A percentile compares a stretch with the other conserved stretches of the same genome.
These are phyloP conservation scores for Phytoseiulus persimilis DNA, from an alignment of 2,888 invertebrate genomes.

Conservation along the genomic window DNA sequence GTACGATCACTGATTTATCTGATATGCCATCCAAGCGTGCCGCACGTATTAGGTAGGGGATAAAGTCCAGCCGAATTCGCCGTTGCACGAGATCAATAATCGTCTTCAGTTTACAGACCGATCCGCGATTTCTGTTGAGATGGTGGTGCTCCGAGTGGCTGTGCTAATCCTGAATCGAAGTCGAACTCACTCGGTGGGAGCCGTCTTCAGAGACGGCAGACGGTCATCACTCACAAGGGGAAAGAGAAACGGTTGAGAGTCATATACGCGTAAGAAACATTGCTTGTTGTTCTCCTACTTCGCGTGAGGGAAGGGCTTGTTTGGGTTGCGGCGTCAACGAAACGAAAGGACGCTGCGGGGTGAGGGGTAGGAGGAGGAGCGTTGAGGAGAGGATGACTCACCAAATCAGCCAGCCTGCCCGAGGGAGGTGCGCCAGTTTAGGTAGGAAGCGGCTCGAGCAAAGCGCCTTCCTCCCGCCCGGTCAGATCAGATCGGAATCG, in stretches of 20 bases:
- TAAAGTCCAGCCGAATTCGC: neutral
- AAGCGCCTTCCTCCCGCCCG: too few relatives aligned
- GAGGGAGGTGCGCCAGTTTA: too few relatives aligned
- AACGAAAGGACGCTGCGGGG: neutral
- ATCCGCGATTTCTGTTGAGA: neutral
- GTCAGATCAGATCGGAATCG: too few relatives aligned
- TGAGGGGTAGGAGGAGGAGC: neutral
- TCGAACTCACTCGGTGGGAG: neutral
- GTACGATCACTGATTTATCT: neutral
- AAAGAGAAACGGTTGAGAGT: neutral
- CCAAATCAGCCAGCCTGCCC: neutral
- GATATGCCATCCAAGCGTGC: neutral
- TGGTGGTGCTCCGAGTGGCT: neutral
- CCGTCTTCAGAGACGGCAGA: neutral
- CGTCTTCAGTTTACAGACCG: neutral
- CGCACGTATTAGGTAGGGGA: neutral
- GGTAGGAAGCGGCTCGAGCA: too few relatives aligned
- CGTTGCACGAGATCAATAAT: neutral
- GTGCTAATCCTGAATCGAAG: neutral
- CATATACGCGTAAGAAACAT: neutral
- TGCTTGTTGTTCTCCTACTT: slow-evolving; percentile 5
- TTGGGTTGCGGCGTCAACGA: neutral
- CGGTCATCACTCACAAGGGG: neutral
- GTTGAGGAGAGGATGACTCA: neutral
- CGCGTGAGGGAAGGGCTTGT: neutral